Percentiles rank a stretch among this genome's conserved stretches.
Conservation (phyloP, 1,140 invertebrate genomes). For the silkworm (Bombyx mori) region DNA sequence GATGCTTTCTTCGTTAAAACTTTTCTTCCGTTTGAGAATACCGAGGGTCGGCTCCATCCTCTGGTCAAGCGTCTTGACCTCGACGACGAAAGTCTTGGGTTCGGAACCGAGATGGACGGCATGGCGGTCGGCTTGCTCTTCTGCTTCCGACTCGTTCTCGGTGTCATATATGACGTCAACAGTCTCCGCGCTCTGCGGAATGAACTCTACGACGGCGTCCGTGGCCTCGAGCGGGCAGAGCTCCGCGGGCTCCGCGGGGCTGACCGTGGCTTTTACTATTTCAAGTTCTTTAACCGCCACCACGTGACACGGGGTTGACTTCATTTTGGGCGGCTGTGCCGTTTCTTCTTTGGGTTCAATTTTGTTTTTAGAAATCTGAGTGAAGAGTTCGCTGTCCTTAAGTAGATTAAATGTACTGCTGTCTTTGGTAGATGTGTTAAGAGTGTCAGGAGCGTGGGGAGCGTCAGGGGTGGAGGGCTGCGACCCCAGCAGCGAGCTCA, state of each 20-base stretch:
- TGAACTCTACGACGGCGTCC: conserved; percentile 44
- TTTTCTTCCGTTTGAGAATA: conserved; percentile 46
- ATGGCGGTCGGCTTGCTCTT: conserved; percentile 13
- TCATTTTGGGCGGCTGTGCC: conserved; percentile 7
- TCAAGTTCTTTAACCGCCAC: conserved; percentile 75
- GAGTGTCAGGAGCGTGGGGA: conserved; percentile 31
- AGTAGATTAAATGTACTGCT: conserved; percentile 74
- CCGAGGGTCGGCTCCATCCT: conserved; percentile 55
- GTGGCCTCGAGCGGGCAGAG: conserved; percentile 34
- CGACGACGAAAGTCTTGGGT: conserved; percentile 55
- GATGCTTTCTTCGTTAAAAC: conserved; percentile 19
- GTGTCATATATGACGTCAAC: conserved; percentile 67
- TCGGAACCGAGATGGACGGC: conserved; percentile 45
- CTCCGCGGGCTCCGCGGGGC: conserved; percentile 53
- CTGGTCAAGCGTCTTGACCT: conserved; percentile 47
- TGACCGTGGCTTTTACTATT: conserved; percentile 68
- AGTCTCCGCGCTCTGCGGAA: conserved; percentile 44
- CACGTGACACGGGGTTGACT: conserved; percentile 54
- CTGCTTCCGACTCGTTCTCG: conserved; percentile 54
- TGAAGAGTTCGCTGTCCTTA: conserved; percentile 79
- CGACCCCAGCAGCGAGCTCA: no score
- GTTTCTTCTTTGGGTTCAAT: conserved; percentile 21
- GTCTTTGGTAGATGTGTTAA: conserved; percentile 30
- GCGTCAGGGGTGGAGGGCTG: conserved; percentile 11
- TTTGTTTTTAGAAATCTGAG: conserved; percentile 76